Base-by-base conservation (phyloP, 2,113 vertebrate genomes). In the Rhinoptilus africanus region DNA sequence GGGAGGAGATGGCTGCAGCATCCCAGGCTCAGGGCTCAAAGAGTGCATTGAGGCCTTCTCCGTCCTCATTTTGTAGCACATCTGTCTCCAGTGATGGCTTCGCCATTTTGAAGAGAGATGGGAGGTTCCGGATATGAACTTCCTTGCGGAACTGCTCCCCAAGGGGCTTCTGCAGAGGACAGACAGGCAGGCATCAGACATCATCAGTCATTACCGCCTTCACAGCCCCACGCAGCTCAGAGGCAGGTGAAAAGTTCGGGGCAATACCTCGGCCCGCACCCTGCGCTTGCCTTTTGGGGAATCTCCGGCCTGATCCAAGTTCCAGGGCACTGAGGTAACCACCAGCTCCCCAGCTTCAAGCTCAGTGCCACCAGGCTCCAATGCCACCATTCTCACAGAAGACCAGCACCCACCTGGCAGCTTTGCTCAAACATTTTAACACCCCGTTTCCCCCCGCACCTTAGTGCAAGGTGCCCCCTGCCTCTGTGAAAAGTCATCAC, bases 71-170 rank as follows among this genome's bases (percentile, higher is more conserved):
- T 77, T 98, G 98, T 96, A 98, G 59, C 66, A 98, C 60, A n/a
- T 99, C 99, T 6, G 96, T 76, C 87, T 98, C 98, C 76, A 98
- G 6, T 47, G 98, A 98, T 45, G 98, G 98, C 97, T 99, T 99
- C 53, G 97, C 96, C 92, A 98, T 99, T 97, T 99, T 99, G 97
- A 99, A 99, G 93, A 99, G 99, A 27, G 99, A 99, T 7, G 99
- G 99, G 91, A 99, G 99, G 97, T 99, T 99, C 96, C 99, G 98
- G 97, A 99, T 99, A 91, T 99, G 99, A 94, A 99, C 99, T 97
- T 99, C 99, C 97, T 99, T 99, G 96, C 99, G 99, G 96, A 99
- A 99, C 96, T 99, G 99, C 97, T 99, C 99, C 86, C 99, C 99
- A 10, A 99, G 97, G 37, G 99, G 99, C 98, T 99, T 99, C 99